These are phyloP conservation scores for Labeo rohita DNA, from an alignment of 2,113 vertebrate species.

Conservation along the genomic window DNA sequence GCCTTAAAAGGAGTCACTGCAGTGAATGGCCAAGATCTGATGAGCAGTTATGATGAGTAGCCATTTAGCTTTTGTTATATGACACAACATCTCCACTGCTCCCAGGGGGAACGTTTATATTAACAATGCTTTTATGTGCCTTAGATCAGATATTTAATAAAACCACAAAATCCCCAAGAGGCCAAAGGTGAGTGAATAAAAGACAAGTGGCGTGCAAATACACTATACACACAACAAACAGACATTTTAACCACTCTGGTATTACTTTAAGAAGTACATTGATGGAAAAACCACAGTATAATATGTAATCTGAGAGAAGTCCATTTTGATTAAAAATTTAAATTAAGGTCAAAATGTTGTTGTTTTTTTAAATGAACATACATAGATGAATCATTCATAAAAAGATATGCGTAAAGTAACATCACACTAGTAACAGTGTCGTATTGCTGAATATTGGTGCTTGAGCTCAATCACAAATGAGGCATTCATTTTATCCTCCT, in stretches of 20 bases:
- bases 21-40: conserved; percentile 26
- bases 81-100: conserved; percentile 18
- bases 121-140: neutral
- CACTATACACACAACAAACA: neutral
- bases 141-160: neutral
- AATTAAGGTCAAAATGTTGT: neutral
- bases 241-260: neutral
- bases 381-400: too few species aligned
- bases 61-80: conserved; percentile 52
- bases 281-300: neutral
- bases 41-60: conserved; percentile 36
- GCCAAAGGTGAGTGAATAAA: neutral
- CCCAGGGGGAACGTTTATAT: conserved; percentile 26
- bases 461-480: too few species aligned
- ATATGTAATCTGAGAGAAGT: neutral
- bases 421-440: too few species aligned
- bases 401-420: too few species aligned
- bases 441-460: too few species aligned
- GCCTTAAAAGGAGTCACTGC: conserved; percentile 60
- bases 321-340: neutral
- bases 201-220: neutral
- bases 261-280: neutral
- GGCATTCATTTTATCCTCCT: too few species aligned
- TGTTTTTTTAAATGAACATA: neutral
- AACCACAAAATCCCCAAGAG: neutral